Conservation (phyloP, 1,140 invertebrate species). For the Zaprionus lachaisei region DNA sequence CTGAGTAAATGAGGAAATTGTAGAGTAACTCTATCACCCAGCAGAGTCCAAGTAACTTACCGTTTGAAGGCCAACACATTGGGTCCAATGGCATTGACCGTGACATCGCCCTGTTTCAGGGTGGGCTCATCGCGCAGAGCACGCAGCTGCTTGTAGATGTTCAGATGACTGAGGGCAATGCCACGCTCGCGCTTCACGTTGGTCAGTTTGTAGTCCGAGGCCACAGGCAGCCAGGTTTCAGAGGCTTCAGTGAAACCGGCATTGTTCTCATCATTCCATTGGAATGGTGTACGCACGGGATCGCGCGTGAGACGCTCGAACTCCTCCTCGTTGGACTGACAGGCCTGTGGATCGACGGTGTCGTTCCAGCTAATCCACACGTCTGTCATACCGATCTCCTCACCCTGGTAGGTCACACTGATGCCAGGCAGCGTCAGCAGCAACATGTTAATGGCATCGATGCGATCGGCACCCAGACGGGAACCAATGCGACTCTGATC, state of each 20-base stretch:
- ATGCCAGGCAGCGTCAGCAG: constrained; percentile 90
- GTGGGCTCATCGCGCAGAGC: constrained; percentile 63
- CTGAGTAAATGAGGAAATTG: constrained; percentile 14
- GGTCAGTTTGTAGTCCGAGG: constrained; percentile 85
- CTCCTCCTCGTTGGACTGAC: constrained; percentile 73
- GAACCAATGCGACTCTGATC: constrained; percentile 87
- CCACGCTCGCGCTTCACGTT: constrained; percentile 85
- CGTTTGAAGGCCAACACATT: constrained; percentile 85
- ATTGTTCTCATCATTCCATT: constrained; percentile 86
- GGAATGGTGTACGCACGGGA: constrained; percentile 88
- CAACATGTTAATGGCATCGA: constrained; percentile 89
- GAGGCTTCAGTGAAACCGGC: constrained; percentile 87
- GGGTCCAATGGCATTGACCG: constrained; percentile 74
- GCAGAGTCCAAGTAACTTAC: constrained; percentile 56
- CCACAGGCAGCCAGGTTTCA: constrained; percentile 89
- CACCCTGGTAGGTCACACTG: constrained; percentile 90
- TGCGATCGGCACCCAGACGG: constrained; percentile 86
- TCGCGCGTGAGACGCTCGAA: constrained; percentile 85
- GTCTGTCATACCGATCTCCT: constrained; percentile 93
- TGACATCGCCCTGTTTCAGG: constrained; percentile 83
- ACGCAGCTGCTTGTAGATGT: constrained; percentile 78
- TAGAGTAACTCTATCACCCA: accelerated
- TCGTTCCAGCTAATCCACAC: constrained; percentile 86
- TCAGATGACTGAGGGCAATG: constrained; percentile 72
- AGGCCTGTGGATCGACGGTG: constrained; percentile 84